Percentiles rank a stretch among this genome's conserved stretches.
Conservation (phyloP, 2,888 invertebrate genomes). For the Eupeodes luniger region DNA sequence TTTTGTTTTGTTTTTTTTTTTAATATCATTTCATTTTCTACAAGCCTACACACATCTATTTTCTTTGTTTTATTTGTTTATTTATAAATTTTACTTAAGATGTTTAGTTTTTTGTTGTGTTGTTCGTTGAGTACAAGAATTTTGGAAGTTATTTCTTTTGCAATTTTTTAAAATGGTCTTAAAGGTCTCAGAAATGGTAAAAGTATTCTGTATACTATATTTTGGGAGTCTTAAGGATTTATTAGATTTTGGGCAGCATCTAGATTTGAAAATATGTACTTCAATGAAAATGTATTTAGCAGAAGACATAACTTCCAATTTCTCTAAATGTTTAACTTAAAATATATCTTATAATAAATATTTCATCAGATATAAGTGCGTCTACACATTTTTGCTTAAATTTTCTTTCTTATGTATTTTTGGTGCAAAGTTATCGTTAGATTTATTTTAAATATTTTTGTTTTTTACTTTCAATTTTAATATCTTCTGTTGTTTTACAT, state of each 20-base stretch:
- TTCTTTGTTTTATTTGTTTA: neutral
- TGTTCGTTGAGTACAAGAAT: neutral
- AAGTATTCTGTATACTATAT: too few relatives aligned
- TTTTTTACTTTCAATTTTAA: neutral
- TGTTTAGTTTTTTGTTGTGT: neutral
- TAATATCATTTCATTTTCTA: conserved; percentile 16
- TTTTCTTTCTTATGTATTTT: neutral
- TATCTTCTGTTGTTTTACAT: neutral
- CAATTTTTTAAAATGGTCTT: neutral
- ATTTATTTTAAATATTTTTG: neutral
- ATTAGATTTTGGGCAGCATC: too few relatives aligned
- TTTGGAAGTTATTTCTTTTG: neutral
- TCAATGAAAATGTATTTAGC: too few relatives aligned
- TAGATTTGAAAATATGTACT: too few relatives aligned
- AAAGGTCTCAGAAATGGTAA: too few relatives aligned
- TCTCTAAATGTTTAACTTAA: too few relatives aligned
- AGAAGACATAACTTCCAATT: too few relatives aligned
- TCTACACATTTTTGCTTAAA: conserved; percentile 21
- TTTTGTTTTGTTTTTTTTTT: neutral
- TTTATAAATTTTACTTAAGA: neutral
- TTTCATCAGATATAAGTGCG: conserved; percentile 19
- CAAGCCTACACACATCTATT: conserved; percentile 20
- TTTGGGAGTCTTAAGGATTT: too few relatives aligned
- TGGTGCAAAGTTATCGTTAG: conserved; percentile 12
- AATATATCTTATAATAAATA: neutral